Evolutionary conservation across 2,113 vertebrate species (phyloP), one percentile per base, ranked within the genome.

Genomic region (Tautogolabrus adspersus): DNA sequence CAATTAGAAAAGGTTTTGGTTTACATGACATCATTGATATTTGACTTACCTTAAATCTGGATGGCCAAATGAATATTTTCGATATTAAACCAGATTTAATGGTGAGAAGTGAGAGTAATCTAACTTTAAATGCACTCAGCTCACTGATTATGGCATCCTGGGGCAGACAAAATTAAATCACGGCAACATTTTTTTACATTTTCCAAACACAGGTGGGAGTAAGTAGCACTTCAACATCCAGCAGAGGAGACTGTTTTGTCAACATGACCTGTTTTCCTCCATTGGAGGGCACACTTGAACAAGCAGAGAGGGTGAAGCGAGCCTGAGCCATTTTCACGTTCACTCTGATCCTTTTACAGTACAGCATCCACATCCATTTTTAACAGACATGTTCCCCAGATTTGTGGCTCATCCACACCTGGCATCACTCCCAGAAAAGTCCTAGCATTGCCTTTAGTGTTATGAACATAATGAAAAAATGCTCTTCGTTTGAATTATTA

Each of bases 221-320:
- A 79, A 66, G 61, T 22, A 59, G 67, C 62, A 62, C 60, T 61
- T 63, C 3, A 57, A 56, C 57, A 62, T 54, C 64, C 22, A 60
- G 70, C 67, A 54, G 38, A 72, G 65, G 69, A 67, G 49, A 40
- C 49, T 63, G 3, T 75, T 88, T 75, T 72, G 71, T 76, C 68
- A 85, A 78, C 85, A 72, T 74, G 75, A 73, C 54, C 81, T 61
- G 75, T 54, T 86, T 90, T 85, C 72, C 74, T 89, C 88, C 83
- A 88, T 78, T 87, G 88, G 89, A 88, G 87, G 88, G 88, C 89
- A 88, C 83, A 85, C 80, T 89, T 88, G 77, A 84, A 88, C 79
- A 89, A 87, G 76, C 66, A 70, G 56, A 72, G 22, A 76, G 47
- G 38, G 56, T 54, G 47, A 77, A 62, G 22, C 46, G 70, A 80